These are phyloP conservation scores for Apamea monoglypha DNA, from an alignment of 2,888 invertebrate species.

Conservation along the genomic window DNA sequence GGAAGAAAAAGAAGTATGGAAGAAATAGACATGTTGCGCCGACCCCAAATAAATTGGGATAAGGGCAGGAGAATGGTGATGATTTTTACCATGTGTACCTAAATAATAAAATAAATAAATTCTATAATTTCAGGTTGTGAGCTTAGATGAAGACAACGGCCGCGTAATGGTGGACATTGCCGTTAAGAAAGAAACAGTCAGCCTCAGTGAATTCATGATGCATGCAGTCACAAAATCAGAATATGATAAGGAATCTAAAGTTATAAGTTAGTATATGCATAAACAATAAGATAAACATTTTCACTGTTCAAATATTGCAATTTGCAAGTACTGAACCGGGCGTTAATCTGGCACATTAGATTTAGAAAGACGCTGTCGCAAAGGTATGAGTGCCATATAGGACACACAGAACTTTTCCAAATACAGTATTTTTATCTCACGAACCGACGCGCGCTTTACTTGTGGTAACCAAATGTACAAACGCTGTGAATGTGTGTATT, in stretches of 20 bases:
- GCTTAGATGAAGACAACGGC: conserved; percentile 95
- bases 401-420: neutral
- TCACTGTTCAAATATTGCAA: conserved; percentile 63
- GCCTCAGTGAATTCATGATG: conserved; percentile 94
- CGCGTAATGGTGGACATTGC: conserved; percentile 94
- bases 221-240: conserved; percentile 95
- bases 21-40: no score
- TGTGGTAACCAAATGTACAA: neutral
- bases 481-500: neutral
- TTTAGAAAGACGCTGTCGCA: no score
- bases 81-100: no score
- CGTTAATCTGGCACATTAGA: neutral
- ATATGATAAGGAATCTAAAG: conserved; percentile 95
- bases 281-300: neutral
- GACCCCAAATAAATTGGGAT: no score
- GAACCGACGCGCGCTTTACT: neutral
- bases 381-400: neutral
- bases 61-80: no score
- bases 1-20: no score
- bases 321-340: neutral
- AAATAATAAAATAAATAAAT: neutral
- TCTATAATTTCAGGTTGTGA: conserved; percentile 90
- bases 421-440: neutral
- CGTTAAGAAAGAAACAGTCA: conserved; percentile 92
- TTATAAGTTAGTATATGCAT: conserved; percentile 93